Evolutionary conservation across 2,113 vertebrate genomes (phyloP).

Genomic region (Garra rufa): DNA sequence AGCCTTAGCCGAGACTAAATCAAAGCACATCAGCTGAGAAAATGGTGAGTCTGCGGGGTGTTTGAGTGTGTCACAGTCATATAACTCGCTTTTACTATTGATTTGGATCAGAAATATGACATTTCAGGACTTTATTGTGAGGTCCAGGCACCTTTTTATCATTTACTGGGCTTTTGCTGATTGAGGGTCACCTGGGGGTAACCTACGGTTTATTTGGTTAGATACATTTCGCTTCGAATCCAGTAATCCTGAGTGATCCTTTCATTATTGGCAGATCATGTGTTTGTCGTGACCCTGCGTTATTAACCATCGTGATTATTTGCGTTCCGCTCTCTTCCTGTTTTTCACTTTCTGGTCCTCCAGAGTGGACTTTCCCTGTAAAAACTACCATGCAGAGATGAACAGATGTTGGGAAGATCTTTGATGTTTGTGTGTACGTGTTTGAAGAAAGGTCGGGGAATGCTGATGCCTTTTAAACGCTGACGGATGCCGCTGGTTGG

Average conservation of each 20-base stretch:
- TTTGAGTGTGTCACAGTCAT: not conserved
- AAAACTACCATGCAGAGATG: not conserved
- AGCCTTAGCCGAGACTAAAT: constrained; percentile 15
- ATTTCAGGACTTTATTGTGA: not conserved
- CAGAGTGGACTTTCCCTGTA: not conserved
- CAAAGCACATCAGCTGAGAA: constrained; percentile 38
- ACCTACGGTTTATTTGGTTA: not conserved
- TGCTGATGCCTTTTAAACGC: not conserved
- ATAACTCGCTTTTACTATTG: not conserved
- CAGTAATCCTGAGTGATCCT: not conserved
- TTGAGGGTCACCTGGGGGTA: not conserved
- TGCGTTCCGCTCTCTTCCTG: not conserved
- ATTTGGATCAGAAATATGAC: not conserved
- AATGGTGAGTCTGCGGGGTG: not conserved
- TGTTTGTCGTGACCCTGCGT: not conserved
- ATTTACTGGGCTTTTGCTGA: not conserved
- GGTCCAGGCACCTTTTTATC: not conserved
- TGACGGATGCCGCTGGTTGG: not conserved
- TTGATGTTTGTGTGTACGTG: not conserved
- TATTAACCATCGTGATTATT: not conserved
- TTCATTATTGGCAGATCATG: not conserved
- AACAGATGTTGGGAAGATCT: constrained; percentile 27
- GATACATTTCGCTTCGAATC: not conserved
- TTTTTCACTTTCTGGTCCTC: not conserved
- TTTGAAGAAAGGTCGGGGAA: constrained; percentile 14